Base-by-base conservation (phyloP, 2,888 invertebrate species). In the Lithosia quadra region DNA sequence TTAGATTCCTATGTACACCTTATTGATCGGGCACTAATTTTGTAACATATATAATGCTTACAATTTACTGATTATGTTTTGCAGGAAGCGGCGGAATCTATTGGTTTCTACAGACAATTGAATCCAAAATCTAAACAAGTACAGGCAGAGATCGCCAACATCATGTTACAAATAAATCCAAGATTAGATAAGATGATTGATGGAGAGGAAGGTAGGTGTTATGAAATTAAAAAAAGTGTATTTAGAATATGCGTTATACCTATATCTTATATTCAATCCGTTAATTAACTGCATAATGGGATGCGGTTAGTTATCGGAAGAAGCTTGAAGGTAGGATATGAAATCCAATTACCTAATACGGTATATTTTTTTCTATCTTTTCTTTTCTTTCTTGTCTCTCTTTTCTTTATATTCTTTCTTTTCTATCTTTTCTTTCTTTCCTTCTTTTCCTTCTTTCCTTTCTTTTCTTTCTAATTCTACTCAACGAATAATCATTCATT, bases 11-110 rank as follows among this genome's bases (percentile, higher is more conserved):
- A 28, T 28, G 28, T 28, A 28, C 28, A 2, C 28, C 28, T 28
- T 28, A 28, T 28, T 28, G 28, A 28, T 28, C 28, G 28, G 28
- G 5, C 28, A 28, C 28, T 28, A 28, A 5, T 28, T 28, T 28
- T 28, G 28, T 28, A 4, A 5, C 28, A 28, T 28, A 28, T 15
- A 15, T 22, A 57, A 57, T 57, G 13, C 2, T 2, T 5, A 7
- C 21, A 21, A 11, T 36, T 21, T 59, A 60, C 9, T 60, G 13
- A 36, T 36, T 13, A 24, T 21, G 13, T 15, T 53, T 63, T 34
- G 9, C 79, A 92, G 92, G 92, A 91, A 76, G 92, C 92, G 9
- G 87, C 87, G 0, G 80, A 86, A 55, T 85, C 92, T 0, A 83
- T 92, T 71, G 89, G 92, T 0, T 92, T 92, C 70, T 92, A 92